Evolutionary conservation across 2,888 invertebrate genomes (phyloP), one percentile per base, ranked within the genome.

Genomic region (Agrypnus murinus): DNA sequence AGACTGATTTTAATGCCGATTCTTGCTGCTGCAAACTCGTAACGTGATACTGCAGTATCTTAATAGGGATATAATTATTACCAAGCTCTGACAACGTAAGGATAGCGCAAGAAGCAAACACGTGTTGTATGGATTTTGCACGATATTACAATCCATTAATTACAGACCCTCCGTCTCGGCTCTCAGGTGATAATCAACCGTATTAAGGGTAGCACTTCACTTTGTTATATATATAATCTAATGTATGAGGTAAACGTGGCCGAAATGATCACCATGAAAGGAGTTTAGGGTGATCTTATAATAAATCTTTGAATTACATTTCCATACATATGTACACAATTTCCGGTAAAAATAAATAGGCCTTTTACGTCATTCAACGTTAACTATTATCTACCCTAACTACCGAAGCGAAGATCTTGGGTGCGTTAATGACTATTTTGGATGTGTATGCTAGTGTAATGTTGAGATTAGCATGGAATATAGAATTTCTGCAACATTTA

Each of bases 81-180:
- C 40, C 15, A 50, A 31, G 46, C 65, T 50, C 63, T 75, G 75
- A 74, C 74, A 74, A 65, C 68, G 60, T 71, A 74, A 74, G 75
- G 74, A 74, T 73, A 72, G 63, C 65, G 45, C 58, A 65, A 65
- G 69, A 73, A 73, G 74, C 72, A 74, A 78, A 77, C 78, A 77
- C 75, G 76, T 78, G 78, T 77, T 75, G 75, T 74, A 74, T 76
- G 77, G 76, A 77, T 77, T 74, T 77, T 76, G 75, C 74, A 75
- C 76, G 77, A 80, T 80, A 81, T 81, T 80, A 78, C 77, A 73
- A 78, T 77, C 79, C 80, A 81, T 82, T 82, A 82, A 81, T 82
- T 81, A 82, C 79, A 74, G 76, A 80, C 79, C 81, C 81, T 79
- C 77, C 78, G 78, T 78, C 79, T 79, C 77, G 72, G 75, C 77